Evolutionary conservation across 2,888 invertebrate genomes (phyloP).

Genomic region (Callimorpha dominula): DNA sequence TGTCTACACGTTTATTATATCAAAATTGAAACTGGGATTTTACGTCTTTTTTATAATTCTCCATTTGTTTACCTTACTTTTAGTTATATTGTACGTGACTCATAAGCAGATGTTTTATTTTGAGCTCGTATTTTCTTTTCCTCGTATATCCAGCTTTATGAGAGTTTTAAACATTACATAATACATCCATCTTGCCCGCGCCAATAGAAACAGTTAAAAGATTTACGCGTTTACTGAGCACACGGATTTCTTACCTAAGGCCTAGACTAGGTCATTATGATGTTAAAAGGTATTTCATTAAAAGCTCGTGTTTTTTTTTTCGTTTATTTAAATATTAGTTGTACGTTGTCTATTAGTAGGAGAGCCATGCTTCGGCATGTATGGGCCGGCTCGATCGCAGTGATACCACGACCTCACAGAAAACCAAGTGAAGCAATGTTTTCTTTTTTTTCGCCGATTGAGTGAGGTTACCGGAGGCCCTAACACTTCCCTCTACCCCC

Average conservation of each 20-base stretch:
- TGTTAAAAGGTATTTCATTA: slow-evolving; percentile 19
- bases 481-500: no score
- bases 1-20: slow-evolving; percentile 46
- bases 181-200: slow-evolving; percentile 66
- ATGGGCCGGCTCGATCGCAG: no score
- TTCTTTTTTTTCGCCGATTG: no score
- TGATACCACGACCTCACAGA: no score
- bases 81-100: slow-evolving; percentile 73
- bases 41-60: slow-evolving; percentile 61
- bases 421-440: no score
- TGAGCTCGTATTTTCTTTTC: slow-evolving; percentile 66
- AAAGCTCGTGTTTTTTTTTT: not conserved
- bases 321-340: not conserved
- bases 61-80: slow-evolving; percentile 71
- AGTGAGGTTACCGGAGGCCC: no score
- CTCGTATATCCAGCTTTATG: slow-evolving; percentile 76
- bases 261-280: slow-evolving; percentile 25
- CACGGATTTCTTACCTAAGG: slow-evolving; percentile 28
- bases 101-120: slow-evolving; percentile 79
- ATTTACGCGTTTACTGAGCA: slow-evolving; percentile 30
- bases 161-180: slow-evolving; percentile 75
- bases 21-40: slow-evolving; percentile 50
- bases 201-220: slow-evolving; percentile 60
- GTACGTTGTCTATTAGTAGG: no score
- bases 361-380: no score